Base-by-base conservation (phyloP, 2,113 vertebrate genomes). In the Neofelis nebulosa region DNA sequence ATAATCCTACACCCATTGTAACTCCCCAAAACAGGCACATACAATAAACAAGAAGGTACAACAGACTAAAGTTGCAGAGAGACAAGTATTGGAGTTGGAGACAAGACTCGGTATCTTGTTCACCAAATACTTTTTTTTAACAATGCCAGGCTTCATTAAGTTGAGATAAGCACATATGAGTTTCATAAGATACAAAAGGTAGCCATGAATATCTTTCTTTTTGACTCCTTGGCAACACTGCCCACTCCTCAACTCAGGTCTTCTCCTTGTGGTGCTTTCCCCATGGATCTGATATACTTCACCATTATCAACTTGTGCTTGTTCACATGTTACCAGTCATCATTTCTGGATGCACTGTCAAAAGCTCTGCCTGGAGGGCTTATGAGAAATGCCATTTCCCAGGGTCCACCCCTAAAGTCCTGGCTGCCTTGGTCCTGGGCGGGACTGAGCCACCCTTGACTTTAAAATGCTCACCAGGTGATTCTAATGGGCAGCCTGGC, bases 321-420 rank as follows among this genome's bases (percentile, higher is more conserved):
- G 29, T 68, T 86, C 52, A 52, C 7, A 4, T 68, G 31, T 29
- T 65, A n/a, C 45, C 65, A 57, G 4, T 57, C 71, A 45, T 23
- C 66, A n/a, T 61, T 71, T 91, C 38, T 31, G 50, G 18, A 15
- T 69, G 15, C 8, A 16, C 38, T 87, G 31, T 68, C 31, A n/a
- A 73, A 74, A 79, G 45, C 21, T 89, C 31, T 91, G 21, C 65
- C 19, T 71, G 45, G 3, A 73, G 19, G 41, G n/a, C 18, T 95
- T 90, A 84, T 31, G 45, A 73, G 83, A 96, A 96, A 74, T 33
- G 36, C 4, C 25, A 12, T 78, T 84, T 82, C 61, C 29, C 14
- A 78, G 18, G 31, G 2, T 73, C n/a, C 10, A 63, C 23, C 16
- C 38, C 3, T 21, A 27, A 65, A 66, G 11, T 73, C 57, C 48